These are phyloP conservation scores for Lasioglossum pauxillum DNA, from an alignment of 2,888 invertebrate genomes.

Conservation along the genomic window DNA sequence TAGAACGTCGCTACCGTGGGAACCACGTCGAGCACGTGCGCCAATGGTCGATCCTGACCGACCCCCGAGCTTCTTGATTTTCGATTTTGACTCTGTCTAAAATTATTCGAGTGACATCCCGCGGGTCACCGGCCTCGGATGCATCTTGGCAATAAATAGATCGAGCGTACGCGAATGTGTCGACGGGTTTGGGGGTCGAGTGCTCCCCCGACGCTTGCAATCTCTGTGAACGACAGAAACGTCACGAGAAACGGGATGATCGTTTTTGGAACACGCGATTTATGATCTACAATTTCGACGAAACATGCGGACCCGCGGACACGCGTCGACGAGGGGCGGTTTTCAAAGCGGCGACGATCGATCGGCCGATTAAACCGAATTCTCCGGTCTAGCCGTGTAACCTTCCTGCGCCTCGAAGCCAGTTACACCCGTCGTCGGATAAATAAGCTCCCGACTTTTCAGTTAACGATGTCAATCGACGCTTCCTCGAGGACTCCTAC, in stretches of 20 bases:
- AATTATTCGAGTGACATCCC: slow-evolving; percentile 60
- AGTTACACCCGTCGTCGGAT: not conserved
- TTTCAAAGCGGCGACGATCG: not conserved
- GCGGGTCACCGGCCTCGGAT: slow-evolving; percentile 47
- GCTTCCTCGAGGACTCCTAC: slow-evolving; percentile 17
- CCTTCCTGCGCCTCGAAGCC: not conserved
- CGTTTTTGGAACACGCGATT: not conserved
- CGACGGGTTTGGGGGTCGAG: slow-evolving; percentile 48
- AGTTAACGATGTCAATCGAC: slow-evolving; percentile 33
- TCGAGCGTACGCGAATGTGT: slow-evolving; percentile 31
- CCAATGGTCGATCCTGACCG: slow-evolving; percentile 55
- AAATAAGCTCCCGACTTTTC: slow-evolving; percentile 19
- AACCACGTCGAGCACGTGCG: not conserved
- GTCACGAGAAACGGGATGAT: not conserved
- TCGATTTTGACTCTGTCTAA: slow-evolving; percentile 51
- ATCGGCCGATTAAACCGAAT: slow-evolving; percentile 1
- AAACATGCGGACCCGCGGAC: not conserved
- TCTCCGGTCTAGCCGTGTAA: not conserved
- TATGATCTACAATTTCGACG: not conserved
- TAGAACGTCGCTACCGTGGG: not conserved
- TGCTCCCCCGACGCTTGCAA: not conserved
- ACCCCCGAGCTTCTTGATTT: slow-evolving; percentile 21
- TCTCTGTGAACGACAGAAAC: not conserved
- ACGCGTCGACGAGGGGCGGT: not conserved
- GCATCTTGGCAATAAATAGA: slow-evolving; percentile 65